Evolutionary conservation across 23 tunicate species (phyloP), one percentile per base, ranked within the genome.

Genomic region (Oikopleura vanhoeffeni): DNA sequence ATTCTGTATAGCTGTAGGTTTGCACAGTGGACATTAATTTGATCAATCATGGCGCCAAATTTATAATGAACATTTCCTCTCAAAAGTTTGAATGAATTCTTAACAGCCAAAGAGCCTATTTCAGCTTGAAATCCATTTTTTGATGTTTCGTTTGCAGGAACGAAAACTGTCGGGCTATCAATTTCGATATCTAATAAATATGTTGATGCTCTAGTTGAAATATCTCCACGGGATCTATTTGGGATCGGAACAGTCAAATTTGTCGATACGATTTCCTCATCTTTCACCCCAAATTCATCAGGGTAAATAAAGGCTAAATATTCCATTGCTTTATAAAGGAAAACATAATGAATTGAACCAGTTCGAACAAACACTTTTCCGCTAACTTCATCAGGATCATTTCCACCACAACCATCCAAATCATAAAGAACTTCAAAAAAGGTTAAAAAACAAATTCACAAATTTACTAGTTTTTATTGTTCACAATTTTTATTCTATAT

Each of bases 371-470:
- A 71, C 2, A 71, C 32, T 2, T 18, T 13, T 2, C 79, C 79
- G 2, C 32, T 18, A 32, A 24, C 2, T 28, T 2, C 79, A 2
- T 71, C 79, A 32, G 35, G 3, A 38, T 71, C 35, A 30, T 71
- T 71, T 30, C 36, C 79, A 18, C 18, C 60, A n/a, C n/a, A n/a
- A n/a, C n/a, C n/a, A n/a, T n/a, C n/a, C n/a, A n/a, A n/a, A 8
- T 49, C 60, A 13, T 71, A 18, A 71, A 85, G 76, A 40, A 67
- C 76, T 40, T 40, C 34, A 57, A 30, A 24, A 84, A 84, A 34
- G 41, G 85, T 84, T 40, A 39, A 57, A 67, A 85, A 40, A 39
- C 41, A 24, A 40, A 85, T 40, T 71, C 3, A 24, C 86, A 85
- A 30, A 67, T 85, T n/a, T n/a, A n/a, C n/a, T n/a, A n/a, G n/a